Evolutionary conservation across 2,888 invertebrate genomes (phyloP).

Genomic region (Allacma fusca): DNA sequence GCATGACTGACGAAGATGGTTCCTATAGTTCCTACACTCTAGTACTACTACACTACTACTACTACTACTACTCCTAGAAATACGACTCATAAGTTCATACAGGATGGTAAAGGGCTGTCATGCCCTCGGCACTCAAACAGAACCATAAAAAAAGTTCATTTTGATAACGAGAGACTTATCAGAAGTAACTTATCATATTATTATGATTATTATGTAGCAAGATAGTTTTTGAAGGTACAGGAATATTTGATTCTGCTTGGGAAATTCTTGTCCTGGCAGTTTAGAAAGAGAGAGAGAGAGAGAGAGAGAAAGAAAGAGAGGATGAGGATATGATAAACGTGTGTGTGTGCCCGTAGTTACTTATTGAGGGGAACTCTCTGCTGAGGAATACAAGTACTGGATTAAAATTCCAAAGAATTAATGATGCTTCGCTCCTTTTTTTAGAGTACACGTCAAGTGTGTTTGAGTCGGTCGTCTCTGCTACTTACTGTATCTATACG

Average conservation of each 20-base stretch:
- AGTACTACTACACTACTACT: too few species aligned
- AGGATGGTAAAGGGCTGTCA: constrained; percentile 13
- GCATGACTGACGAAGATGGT: too few species aligned
- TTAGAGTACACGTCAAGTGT: constrained; percentile 1
- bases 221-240: neutral
- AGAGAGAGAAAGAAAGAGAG: too few species aligned
- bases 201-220: neutral
- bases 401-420: constrained; percentile 32
- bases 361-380: constrained; percentile 14
- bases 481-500: too few species aligned
- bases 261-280: neutral
- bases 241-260: neutral
- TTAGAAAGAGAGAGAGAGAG: too few species aligned
- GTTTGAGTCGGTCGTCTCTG: neutral
- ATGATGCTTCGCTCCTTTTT: constrained; percentile 36
- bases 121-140: neutral
- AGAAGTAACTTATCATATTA: constrained; percentile 11
- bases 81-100: neutral
- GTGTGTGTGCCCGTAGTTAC: too few species aligned
- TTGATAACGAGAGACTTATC: constrained; percentile 16
- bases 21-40: too few species aligned
- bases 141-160: neutral
- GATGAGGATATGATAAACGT: too few species aligned
- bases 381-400: constrained; percentile 25
- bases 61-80: too few species aligned